Percentiles rank a stretch among this genome's conserved stretches.
These are phyloP conservation scores for Rhyacichthys aspro DNA, from an alignment of 2,797 vertebrate genomes.

Conservation along the genomic window DNA sequence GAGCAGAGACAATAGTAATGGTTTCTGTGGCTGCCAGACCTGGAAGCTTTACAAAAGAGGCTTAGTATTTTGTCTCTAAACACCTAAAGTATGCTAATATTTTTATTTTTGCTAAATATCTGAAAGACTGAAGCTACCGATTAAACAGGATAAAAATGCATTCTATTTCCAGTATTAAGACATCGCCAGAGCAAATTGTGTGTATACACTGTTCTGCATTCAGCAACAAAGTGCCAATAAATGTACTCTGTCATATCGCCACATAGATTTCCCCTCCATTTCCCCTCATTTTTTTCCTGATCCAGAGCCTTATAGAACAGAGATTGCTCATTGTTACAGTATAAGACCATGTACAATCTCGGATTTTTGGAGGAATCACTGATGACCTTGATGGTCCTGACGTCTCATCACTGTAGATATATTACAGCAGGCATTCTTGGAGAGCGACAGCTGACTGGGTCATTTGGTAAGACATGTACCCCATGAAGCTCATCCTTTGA, in stretches of 20 bases:
- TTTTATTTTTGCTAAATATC: slow-evolving; percentile 29
- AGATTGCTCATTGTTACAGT: too few relatives aligned
- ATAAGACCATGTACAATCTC: too few relatives aligned
- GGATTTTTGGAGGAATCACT: too few relatives aligned
- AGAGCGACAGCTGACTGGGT: slow-evolving; percentile 19
- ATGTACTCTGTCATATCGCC: slow-evolving; percentile 56
- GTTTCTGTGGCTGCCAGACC: slow-evolving; percentile 29
- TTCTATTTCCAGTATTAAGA: slow-evolving; percentile 59
- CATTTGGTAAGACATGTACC: slow-evolving; percentile 25
- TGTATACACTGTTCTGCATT: slow-evolving; percentile 43
- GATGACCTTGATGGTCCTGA: too few relatives aligned
- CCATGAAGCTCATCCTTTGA: background rate
- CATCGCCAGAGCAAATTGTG: slow-evolving; percentile 56
- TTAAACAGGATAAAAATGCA: slow-evolving; percentile 43
- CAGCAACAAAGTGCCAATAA: slow-evolving; percentile 63
- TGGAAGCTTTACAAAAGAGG: slow-evolving; percentile 23
- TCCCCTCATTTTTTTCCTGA: slow-evolving; percentile 10
- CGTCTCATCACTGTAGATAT: background rate
- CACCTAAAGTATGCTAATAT: slow-evolving; percentile 14
- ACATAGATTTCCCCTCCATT: slow-evolving; percentile 53
- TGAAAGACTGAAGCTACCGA: slow-evolving; percentile 20
- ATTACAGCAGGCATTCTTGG: slow-evolving; percentile 2
- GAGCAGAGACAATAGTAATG: slow-evolving; percentile 23
- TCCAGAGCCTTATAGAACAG: too few relatives aligned
- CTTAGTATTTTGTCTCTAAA: slow-evolving; percentile 14